phyloP scores from a whole-genome alignment of 1,140 invertebrate species.

The Drosophila arizonae region DNA sequence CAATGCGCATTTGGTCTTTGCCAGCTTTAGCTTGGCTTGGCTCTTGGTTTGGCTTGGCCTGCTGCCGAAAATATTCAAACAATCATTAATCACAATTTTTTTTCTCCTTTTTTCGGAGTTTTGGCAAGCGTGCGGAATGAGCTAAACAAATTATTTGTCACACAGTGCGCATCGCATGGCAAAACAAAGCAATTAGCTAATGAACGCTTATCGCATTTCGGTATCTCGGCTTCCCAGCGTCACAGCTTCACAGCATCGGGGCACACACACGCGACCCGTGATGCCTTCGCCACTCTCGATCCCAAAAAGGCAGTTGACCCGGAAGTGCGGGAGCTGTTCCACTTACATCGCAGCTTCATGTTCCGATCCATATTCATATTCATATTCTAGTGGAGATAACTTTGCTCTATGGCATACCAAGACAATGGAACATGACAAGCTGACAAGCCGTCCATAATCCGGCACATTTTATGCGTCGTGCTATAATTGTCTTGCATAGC shows the following conservation, averaged over 20 bases:
- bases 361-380: neutral
- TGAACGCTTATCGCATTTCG: constrained; percentile 50
- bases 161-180: constrained; percentile 28
- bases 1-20: constrained; percentile 42
- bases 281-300: constrained; percentile 19
- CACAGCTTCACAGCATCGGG: constrained; percentile 6
- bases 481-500: neutral
- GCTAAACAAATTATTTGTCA: constrained; percentile 60
- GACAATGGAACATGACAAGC: constrained; percentile 6
- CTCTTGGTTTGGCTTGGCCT: constrained; percentile 20
- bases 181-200: constrained; percentile 74
- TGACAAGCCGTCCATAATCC: neutral
- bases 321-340: constrained; percentile 31
- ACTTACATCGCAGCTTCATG: neutral
- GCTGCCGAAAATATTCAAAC: constrained; percentile 54
- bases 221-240: constrained; percentile 3
- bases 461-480: neutral
- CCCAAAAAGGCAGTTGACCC: constrained; percentile 36
- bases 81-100: constrained; percentile 64
- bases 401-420: neutral
- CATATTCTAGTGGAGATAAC: constrained; percentile 14
- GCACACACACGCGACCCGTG: constrained; percentile 26
- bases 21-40: too few relatives aligned
- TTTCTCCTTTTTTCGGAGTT: too few relatives aligned
- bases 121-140: constrained; percentile 1